phyloP scores from a whole-genome alignment of 2,888 invertebrate genomes.

The Acanthosoma haemorrhoidale region DNA sequence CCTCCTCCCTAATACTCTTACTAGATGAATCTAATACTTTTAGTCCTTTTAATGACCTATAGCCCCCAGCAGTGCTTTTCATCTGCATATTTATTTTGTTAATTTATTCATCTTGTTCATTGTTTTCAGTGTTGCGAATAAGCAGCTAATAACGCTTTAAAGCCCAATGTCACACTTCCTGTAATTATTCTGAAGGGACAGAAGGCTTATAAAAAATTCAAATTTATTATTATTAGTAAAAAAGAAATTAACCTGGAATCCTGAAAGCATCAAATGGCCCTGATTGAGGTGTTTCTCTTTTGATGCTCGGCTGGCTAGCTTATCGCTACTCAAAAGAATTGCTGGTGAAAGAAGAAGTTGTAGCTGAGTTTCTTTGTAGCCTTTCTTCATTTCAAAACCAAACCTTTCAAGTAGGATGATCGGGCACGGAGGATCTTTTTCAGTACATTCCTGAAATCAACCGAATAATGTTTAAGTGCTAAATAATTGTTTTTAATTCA shows the following conservation, averaged over 20 bases:
- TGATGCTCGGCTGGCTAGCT: conserved; percentile 58
- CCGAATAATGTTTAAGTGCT: too few species aligned
- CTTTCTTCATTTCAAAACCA: conserved; percentile 96
- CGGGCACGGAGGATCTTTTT: conserved; percentile 86
- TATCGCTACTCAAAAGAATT: conserved; percentile 72
- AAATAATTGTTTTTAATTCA: neutral
- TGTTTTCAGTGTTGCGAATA: too few species aligned
- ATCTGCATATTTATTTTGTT: too few species aligned
- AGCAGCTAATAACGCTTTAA: too few species aligned
- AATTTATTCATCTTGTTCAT: too few species aligned
- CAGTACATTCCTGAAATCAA: conserved; percentile 67
- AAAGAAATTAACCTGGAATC: conserved; percentile 60
- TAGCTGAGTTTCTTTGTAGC: conserved; percentile 82
- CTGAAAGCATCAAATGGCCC: conserved; percentile 79
- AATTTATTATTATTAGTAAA: neutral
- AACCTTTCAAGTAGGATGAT: conserved; percentile 82
- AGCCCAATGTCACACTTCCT: too few species aligned
- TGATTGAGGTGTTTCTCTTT: conserved; percentile 70
- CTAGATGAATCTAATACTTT: too few species aligned
- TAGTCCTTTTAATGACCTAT: too few species aligned
- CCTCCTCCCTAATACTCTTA: too few species aligned
- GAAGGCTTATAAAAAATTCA: too few species aligned
- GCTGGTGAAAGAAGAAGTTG: conserved; percentile 86
- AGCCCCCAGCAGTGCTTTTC: too few species aligned
- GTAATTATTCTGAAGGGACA: too few species aligned